Evolutionary conservation across 2,888 invertebrate species (phyloP).

Genomic region (Aphidius colemani): DNA sequence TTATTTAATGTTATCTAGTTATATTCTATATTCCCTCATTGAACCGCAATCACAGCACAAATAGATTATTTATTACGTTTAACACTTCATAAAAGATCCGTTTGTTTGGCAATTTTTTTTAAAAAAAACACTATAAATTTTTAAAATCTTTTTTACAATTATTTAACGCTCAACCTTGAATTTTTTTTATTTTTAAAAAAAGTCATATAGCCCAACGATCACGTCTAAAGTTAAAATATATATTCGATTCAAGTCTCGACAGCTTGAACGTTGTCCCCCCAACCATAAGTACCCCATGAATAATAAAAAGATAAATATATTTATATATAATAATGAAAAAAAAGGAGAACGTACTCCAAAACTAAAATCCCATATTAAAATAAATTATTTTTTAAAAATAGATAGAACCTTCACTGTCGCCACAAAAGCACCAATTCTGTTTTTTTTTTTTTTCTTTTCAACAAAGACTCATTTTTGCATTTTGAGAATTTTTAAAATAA

Average conservation of each 20-base stretch:
- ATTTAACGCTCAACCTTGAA: conserved; percentile 3
- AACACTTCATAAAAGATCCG: conserved; percentile 31
- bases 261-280: conserved; percentile 26
- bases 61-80: conserved; percentile 18
- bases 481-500: background rate
- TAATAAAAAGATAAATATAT: conserved; percentile 12
- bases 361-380: too few species aligned
- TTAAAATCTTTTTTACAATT: conserved; percentile 15
- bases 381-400: too few species aligned
- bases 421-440: too few species aligned
- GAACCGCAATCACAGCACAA: conserved; percentile 31
- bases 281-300: conserved; percentile 34
- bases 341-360: background rate
- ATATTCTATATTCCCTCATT: conserved; percentile 16
- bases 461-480: conserved; percentile 16
- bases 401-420: too few species aligned
- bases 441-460: conserved; percentile 1
- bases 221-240: background rate
- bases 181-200: conserved; percentile 1
- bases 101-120: conserved; percentile 35
- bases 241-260: conserved; percentile 15
- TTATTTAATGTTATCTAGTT: background rate
- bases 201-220: background rate
- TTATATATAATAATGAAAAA: conserved; percentile 5
- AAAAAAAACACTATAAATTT: conserved; percentile 18